Conservation (phyloP, 2,113 vertebrate genomes). For the Phyllostomus hastatus region DNA sequence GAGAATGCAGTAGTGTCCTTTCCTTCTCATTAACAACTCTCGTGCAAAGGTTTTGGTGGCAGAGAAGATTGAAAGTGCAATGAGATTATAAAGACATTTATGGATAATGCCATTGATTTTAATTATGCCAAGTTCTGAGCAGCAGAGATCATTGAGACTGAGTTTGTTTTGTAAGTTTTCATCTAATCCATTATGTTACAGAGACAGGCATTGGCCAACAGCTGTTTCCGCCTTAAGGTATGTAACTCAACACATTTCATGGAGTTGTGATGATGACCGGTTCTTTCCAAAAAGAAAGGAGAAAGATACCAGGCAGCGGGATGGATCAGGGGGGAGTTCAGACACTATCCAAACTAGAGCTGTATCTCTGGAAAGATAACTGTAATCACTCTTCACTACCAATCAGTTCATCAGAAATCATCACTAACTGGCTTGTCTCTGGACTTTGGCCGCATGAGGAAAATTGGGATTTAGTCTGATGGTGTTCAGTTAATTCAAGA, state of each 20-base stretch:
- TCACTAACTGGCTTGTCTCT: not conserved
- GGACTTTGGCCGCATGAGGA: not conserved
- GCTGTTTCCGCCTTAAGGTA: not conserved
- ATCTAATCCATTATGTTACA: not conserved
- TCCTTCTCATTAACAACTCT: constrained; percentile 39
- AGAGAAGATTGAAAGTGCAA: constrained; percentile 33
- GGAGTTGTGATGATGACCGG: not conserved
- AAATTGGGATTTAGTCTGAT: not conserved
- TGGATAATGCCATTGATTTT: constrained; percentile 24
- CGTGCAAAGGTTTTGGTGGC: constrained; percentile 17
- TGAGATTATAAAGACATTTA: constrained; percentile 43
- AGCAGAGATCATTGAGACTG: constrained; percentile 11
- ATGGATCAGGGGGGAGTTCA: too few species aligned
- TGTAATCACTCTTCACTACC: not conserved
- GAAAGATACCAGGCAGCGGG: not conserved
- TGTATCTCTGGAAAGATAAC: not conserved
- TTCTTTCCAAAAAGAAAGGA: not conserved
- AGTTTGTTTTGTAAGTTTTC: constrained; percentile 5
- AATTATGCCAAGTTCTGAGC: constrained; percentile 38
- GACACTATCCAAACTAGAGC: not conserved
- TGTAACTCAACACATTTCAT: not conserved
- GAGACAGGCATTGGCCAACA: not conserved
- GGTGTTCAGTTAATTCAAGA: not conserved
- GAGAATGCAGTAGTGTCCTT: not conserved
- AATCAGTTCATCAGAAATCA: not conserved